Base-by-base conservation (phyloP, 2,888 invertebrate species). In the Phaonia tiefii region DNA sequence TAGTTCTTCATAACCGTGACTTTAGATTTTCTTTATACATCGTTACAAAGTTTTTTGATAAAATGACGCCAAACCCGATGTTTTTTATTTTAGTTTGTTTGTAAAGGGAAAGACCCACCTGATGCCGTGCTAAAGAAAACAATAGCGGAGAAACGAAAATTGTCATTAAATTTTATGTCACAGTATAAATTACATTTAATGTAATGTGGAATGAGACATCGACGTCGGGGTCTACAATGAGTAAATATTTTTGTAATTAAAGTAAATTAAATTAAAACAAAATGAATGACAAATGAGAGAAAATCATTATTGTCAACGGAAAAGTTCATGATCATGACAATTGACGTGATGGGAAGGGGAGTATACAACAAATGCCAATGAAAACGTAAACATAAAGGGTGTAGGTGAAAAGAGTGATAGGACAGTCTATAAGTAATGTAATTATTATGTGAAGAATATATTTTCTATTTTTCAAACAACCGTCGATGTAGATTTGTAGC, bases 221-320 rank as follows among this genome's bases (percentile, higher is more conserved):
- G 26, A 26, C n/a, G n/a, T n/a, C n/a, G n/a, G n/a, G n/a, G n/a
- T n/a, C n/a, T n/a, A n/a, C 20, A 42, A 42, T 42, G 11, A 11
- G 8, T 22, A 63, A 75, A 74, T 31, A 79, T 67, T 74, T 22
- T 11, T 49, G 25, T 81, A 81, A 78, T 81, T 75, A 31, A 81
- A 78, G 77, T 75, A 31, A 81, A 80, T 80, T 80, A 77, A 71
- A 78, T 77, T 81, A 63, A 31, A 78, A 69, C 60, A 72, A 75
- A 63, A 81, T 80, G 51, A 80, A 69, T 65, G 71, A 63, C 54
- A 67, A 71, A 46, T 44, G 54, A 54, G 39, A 54, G 31, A 56
- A 69, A 69, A 69, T 56, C 54, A 60, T 37, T 17, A 44, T 44
- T 13, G 22, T 42, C 13, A 69, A 54, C 31, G 22, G 7, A 42